These are phyloP conservation scores for Scaptomyza parva DNA, from an alignment of 2,888 invertebrate species.

Conservation along the genomic window DNA sequence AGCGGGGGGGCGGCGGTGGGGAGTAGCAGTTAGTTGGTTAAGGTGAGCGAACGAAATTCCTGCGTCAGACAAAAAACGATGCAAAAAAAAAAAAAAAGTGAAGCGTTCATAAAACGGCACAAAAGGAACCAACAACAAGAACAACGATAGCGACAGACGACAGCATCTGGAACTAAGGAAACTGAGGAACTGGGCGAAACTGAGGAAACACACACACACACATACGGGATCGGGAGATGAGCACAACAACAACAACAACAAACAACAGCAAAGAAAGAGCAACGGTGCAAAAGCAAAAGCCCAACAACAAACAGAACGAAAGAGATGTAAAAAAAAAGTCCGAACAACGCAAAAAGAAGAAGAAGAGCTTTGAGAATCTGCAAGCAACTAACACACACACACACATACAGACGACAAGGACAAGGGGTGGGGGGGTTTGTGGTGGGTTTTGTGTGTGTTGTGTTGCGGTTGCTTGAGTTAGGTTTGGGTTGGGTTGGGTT, in stretches of 20 bases:
- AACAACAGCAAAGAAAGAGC: slow-evolving; percentile 1
- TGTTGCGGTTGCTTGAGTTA: slow-evolving; percentile 22
- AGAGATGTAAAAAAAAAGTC: slow-evolving; percentile 59
- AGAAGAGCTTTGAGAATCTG: slow-evolving; percentile 41
- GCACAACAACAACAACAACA: slow-evolving; percentile 2
- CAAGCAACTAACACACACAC: slow-evolving; percentile 7
- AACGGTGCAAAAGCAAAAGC: slow-evolving; percentile 48
- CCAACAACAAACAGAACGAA: slow-evolving; percentile 29
- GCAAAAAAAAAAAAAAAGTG: slow-evolving; percentile 56
- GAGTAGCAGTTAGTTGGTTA: neutral
- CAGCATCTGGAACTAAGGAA: slow-evolving; percentile 41
- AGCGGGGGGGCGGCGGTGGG: neutral
- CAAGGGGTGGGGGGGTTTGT: slow-evolving; percentile 15
- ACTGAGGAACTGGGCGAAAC: slow-evolving; percentile 3
- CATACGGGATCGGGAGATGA: neutral
- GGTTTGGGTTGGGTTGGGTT: slow-evolving; percentile 14
- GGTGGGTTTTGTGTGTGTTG: slow-evolving; percentile 9
- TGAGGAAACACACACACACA: neutral
- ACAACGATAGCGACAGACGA: slow-evolving; percentile 9
- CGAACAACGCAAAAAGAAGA: slow-evolving; percentile 26
- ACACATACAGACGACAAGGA: slow-evolving; percentile 21
- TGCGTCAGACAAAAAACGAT: slow-evolving; percentile 36
- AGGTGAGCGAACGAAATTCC: slow-evolving; percentile 60
- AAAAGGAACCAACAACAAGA: slow-evolving; percentile 66
- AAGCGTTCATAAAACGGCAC: slow-evolving; percentile 66